Evolutionary conservation across 2,888 invertebrate genomes (phyloP).

Genomic region (Chymomyza fuscimana): DNA sequence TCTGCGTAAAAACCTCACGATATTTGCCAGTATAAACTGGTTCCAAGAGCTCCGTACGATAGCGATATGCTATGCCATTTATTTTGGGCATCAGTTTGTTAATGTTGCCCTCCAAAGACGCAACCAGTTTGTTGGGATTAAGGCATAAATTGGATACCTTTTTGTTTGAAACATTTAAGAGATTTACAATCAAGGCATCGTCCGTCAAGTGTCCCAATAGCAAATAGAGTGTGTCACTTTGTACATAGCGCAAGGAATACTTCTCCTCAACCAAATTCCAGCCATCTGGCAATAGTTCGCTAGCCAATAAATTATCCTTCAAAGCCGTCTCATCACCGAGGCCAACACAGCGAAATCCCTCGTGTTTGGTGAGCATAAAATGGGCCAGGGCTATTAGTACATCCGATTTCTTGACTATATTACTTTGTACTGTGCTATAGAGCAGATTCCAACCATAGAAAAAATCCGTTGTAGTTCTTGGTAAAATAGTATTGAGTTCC

Average conservation of each 20-base stretch:
- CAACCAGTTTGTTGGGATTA: constrained; percentile 82
- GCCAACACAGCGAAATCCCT: constrained; percentile 82
- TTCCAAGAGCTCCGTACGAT: constrained; percentile 84
- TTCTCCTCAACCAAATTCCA: constrained; percentile 85
- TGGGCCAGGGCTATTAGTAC: constrained; percentile 82
- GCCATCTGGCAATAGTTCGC: constrained; percentile 86
- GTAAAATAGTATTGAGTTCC: not conserved
- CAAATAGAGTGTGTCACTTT: constrained; percentile 84
- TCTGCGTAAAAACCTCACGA: not conserved
- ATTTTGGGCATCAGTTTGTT: constrained; percentile 84
- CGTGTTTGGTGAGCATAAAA: constrained; percentile 81
- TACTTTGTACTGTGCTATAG: constrained; percentile 59
- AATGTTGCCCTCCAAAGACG: constrained; percentile 82
- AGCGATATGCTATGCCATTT: constrained; percentile 82
- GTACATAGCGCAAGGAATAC: constrained; percentile 86
- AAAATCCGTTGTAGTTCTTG: constrained; percentile 9
- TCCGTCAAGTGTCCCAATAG: constrained; percentile 83
- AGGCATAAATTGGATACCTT: constrained; percentile 83
- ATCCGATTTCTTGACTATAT: constrained; percentile 82
- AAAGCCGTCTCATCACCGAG: constrained; percentile 82
- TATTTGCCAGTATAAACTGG: constrained; percentile 78
- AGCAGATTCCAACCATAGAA: constrained; percentile 75
- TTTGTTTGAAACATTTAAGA: constrained; percentile 81
- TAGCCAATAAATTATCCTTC: constrained; percentile 81
- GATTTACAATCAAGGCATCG: constrained; percentile 83